Conservation (phyloP, 2,797 vertebrate species). For the Cygnus olor region DNA sequence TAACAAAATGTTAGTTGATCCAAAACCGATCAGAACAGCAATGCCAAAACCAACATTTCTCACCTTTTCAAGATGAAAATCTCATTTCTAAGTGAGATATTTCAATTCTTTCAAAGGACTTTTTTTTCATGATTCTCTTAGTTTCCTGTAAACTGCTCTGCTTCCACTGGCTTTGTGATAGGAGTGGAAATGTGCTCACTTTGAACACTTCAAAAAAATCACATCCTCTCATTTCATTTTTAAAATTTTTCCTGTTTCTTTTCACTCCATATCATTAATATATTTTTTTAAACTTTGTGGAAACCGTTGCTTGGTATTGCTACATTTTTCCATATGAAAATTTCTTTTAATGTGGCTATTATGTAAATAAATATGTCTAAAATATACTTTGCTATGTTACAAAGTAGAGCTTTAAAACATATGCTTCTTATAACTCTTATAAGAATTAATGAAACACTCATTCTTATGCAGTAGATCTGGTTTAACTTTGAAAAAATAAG, state of each 20-base stretch:
- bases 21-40: background rate
- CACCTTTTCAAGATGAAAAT: background rate
- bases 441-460: slow-evolving; percentile 70
- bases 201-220: background rate
- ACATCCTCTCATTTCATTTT: slow-evolving; percentile 5
- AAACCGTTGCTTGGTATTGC: background rate
- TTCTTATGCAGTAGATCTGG: slow-evolving; percentile 1
- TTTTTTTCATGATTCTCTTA: background rate
- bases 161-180: background rate
- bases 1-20: background rate
- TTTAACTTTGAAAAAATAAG: slow-evolving; percentile 48
- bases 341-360: slow-evolving; percentile 46
- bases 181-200: background rate
- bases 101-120: background rate
- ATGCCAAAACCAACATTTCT: background rate
- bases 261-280: slow-evolving; percentile 19
- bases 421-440: slow-evolving; percentile 62
- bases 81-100: background rate
- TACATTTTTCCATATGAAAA: slow-evolving; percentile 51
- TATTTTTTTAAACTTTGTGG: background rate
- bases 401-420: slow-evolving; percentile 62
- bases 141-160: background rate
- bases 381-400: slow-evolving; percentile 34
- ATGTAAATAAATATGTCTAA: slow-evolving; percentile 63
- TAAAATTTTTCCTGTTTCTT: slow-evolving; percentile 7